Evolutionary conservation across 53 echinoderm and acorn worm genomes (phyloP), one percentile per base, ranked within the genome.

Genomic region (Holothuria leucospilota): DNA sequence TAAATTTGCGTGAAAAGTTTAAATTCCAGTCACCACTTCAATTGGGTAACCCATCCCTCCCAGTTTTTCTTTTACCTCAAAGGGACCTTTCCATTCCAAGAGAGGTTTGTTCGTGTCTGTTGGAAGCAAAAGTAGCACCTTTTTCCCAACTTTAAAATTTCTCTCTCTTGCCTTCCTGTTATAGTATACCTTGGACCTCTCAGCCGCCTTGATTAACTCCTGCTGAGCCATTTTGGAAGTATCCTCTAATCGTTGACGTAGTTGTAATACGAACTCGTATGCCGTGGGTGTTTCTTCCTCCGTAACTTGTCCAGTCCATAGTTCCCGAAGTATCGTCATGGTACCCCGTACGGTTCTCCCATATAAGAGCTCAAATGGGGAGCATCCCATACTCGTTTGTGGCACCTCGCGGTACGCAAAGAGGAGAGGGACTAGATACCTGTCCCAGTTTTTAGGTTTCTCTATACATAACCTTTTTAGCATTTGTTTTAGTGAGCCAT

Each of bases 81-180:
- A 90, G 27, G 90, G 90, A 3, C 86, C 90, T 52, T 90, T 86
- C 90, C 90, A 90, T 51, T 90, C 71, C 2, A 86, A 66, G 39
- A 90, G 28, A 11, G 86, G 69, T 30, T 90, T 90, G 61, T 90
- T 90, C 27, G 65, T 86, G 26, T 90, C 86, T n/a, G 86, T 86
- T 1, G 90, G 90, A 40, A 90, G 79, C 13, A 90, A 60, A 14
- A 90, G 40, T 15, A 90, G 46, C 16, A 91, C 91, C 18, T 82
- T 39, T n/a, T n/a, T n/a, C n/a, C n/a, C n/a, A n/a, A n/a, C n/a
- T n/a, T n/a, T n/a, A n/a, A n/a, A n/a, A n/a, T 39, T 62, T 86
- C 86, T 86, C 21, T 66, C 27, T 23, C 85, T 63, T 73, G 90
- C 46, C 30, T 69, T 85, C 29, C 64, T 58, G 67, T 89, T 62